phyloP scores from a whole-genome alignment of 2,797 vertebrate species.

The Atherinosoma microstoma region DNA sequence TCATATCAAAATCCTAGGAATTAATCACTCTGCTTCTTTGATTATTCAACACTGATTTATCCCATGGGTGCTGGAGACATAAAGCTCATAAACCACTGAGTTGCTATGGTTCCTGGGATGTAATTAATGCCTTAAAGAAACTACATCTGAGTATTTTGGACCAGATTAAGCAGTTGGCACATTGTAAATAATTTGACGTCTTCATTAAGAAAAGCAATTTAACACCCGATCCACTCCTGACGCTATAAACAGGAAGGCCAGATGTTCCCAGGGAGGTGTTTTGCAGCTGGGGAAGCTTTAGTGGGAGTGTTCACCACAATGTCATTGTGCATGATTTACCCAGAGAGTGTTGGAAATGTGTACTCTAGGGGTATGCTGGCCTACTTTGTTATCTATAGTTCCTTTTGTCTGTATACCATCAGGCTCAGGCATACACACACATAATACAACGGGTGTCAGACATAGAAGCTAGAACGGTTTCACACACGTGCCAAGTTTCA shows the following conservation, averaged over 20 bases:
- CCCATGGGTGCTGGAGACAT: constrained; percentile 8
- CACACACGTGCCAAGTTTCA: constrained; percentile 22
- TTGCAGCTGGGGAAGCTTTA: constrained; percentile 55
- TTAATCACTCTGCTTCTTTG: constrained; percentile 35
- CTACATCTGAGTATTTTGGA: not conserved
- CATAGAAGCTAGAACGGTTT: constrained; percentile 14
- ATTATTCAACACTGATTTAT: constrained; percentile 48
- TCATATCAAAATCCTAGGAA: constrained; percentile 29
- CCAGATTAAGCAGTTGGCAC: constrained; percentile 43
- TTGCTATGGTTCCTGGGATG: not conserved
- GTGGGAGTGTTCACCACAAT: constrained; percentile 56
- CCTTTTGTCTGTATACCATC: constrained; percentile 52
- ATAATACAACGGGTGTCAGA: constrained; percentile 25
- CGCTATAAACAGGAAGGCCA: constrained; percentile 52
- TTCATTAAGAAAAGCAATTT: constrained; percentile 47
- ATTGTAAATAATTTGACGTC: constrained; percentile 55
- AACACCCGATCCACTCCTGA: constrained; percentile 29
- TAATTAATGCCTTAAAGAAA: constrained; percentile 15
- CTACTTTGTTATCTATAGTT: constrained; percentile 72
- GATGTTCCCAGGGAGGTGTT: constrained; percentile 67
- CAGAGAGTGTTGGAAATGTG: constrained; percentile 55
- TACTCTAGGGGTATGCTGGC: constrained; percentile 69
- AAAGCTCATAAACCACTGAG: constrained; percentile 13
- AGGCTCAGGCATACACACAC: constrained; percentile 34
- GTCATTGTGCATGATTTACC: constrained; percentile 61